Base-by-base conservation (phyloP, 2,888 invertebrate genomes). In the Nebria brevicollis region DNA sequence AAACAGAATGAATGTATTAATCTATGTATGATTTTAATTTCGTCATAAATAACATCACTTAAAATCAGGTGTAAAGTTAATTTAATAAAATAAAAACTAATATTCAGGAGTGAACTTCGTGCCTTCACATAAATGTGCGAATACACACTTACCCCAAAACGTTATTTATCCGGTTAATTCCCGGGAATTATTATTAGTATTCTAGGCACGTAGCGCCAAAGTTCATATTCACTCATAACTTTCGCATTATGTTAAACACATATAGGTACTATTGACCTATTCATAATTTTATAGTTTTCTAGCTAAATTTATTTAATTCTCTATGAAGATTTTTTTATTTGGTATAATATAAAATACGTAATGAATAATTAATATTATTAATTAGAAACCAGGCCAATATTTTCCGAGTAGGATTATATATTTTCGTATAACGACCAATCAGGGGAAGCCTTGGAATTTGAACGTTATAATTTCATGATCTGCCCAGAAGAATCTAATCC, bases 131-230 rank as follows among this genome's bases (percentile, higher is more conserved):
- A 72, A 77, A 77, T 66, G 65, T 11, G 66, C 73, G 73, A 73
- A 72, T 66, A 66, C 41, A 66, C 42, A 73, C 15, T 34, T 66
- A 78, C 73, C 78, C 73, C 41, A 73, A 77, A 34, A 26, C 66
- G 66, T 26, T 74, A 74, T 74, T 79, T 79, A 79, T 79, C 79
- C 74, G 68, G 74, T 79, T 79, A 79, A 79, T 74, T 73, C 42
- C 42, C 42, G n/a, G 42, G 73, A 73, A 34, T 79, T 74, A 42
- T 43, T 66, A 42, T 79, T 75, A 75, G 79, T 75, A 79, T 79
- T 79, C 79, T 25, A 13, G 75, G 79, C 79, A 79, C 79, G 79
- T 77, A 26, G 54, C 54, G 11, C 54, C 4, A 7, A 7, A 54
- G 54, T 54, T 54, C 54, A 6, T 6, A 54, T 54, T 54, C 4